Base-by-base conservation (phyloP, 2,797 vertebrate species). In the Acrossocheilus fasciatus region DNA sequence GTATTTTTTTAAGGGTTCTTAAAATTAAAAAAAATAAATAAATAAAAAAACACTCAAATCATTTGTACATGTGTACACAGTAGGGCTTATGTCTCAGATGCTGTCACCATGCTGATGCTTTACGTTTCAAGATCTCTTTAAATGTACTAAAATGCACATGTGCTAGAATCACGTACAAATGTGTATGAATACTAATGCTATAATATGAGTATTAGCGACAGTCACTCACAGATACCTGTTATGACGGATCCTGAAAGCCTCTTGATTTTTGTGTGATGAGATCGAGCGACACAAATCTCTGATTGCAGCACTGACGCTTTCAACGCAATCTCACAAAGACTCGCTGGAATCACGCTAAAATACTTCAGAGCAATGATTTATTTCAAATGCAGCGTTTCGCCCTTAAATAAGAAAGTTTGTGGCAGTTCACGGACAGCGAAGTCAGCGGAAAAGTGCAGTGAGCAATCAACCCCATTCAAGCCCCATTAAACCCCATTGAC, bases 401-500 rank as follows among this genome's bases (percentile, higher is more conserved):
- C 9, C 12, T 36, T 85, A 70, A 90, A 87, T 68, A 83, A 20
- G 57, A 70, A 86, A 73, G 52, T 72, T 70, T 73, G 23, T 77
- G 80, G 30, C 52, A 82, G 86, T 82, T 81, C 69, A 54, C 20
- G n/a, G 18, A 73, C 74, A 83, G 85, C 83, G 15, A 82, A 73
- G 84, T 89, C 87, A 88, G 82, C 85, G 74, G 78, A 82, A 90
- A 87, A 76, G 80, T 62, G 39, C 39, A 34, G 62, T 39, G 81
- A 72, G 90, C 83, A 92, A 92, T 92, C 92, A 92, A 84, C 70
- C 70, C 83, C 85, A 92, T 92, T 92, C 88, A 91, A 88, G 86
- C 88, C 83, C 88, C 91, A 90, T 92, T 92, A 92, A 90, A 86
- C 85, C 85, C 87, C 89, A 91, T 87, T 90, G 91, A 91, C 90